A percentile compares a stretch with the other conserved stretches of the same genome.
phyloP scores from a whole-genome alignment of 2,113 vertebrate species.

The Eulemur macaco region DNA sequence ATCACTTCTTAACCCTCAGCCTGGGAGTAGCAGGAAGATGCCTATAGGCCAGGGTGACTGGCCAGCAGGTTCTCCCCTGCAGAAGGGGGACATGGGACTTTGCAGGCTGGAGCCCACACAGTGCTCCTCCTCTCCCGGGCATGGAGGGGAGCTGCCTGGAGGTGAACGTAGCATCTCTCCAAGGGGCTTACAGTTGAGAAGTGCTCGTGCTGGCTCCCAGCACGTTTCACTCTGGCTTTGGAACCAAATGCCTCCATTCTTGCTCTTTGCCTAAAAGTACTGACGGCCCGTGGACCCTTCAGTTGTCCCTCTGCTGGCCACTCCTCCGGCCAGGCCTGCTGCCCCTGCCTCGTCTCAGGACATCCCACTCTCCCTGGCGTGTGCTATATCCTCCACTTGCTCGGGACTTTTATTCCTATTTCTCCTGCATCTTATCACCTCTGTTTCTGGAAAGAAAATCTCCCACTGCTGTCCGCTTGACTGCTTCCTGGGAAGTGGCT shows the following conservation, averaged over 20 bases:
- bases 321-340: neutral
- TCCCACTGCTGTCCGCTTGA: neutral
- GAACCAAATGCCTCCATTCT: neutral
- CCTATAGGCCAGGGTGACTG: neutral
- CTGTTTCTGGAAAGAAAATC: neutral
- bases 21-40: neutral
- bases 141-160: too few species aligned
- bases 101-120: neutral
- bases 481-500: neutral
- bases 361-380: too few species aligned
- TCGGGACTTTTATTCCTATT: neutral
- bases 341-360: neutral
- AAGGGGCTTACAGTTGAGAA: neutral
- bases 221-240: neutral
- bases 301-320: neutral
- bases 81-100: neutral
- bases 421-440: neutral
- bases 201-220: neutral
- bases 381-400: neutral
- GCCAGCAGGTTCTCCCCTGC: neutral
- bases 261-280: neutral
- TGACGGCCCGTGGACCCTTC: neutral
- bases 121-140: neutral
- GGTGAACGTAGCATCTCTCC: neutral
- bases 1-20: neutral